Conservation (phyloP, 1,140 invertebrate species). For the Paralvinella palmiformis region DNA sequence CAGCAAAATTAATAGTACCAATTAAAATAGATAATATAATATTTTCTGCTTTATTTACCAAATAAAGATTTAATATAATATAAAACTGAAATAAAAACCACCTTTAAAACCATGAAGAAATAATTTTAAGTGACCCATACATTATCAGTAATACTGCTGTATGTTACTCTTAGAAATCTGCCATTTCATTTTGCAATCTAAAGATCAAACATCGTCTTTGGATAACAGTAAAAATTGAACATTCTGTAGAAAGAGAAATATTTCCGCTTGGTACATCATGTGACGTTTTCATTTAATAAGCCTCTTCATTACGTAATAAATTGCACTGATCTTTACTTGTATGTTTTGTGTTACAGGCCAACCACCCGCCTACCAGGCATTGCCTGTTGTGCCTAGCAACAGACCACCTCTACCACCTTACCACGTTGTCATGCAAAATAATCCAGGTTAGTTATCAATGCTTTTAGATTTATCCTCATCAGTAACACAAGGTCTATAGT, state of each 20-base stretch:
- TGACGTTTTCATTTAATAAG: background rate
- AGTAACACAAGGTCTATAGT: too few species aligned
- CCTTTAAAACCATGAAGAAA: too few species aligned
- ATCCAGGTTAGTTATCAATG: slow-evolving; percentile 27
- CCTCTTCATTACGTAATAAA: background rate
- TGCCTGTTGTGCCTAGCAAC: slow-evolving; percentile 10
- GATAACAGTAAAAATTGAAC: background rate
- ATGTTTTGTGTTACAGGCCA: slow-evolving; percentile 7
- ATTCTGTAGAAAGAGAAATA: background rate
- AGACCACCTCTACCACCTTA: slow-evolving; percentile 42
- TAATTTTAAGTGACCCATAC: too few species aligned
- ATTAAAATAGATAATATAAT: too few species aligned
- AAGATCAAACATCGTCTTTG: background rate
- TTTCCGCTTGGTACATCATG: background rate
- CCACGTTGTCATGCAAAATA: slow-evolving; percentile 42
- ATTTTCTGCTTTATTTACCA: too few species aligned
- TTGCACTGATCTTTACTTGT: background rate
- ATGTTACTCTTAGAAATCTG: too few species aligned
- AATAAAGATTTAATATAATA: too few species aligned
- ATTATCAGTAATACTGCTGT: too few species aligned
- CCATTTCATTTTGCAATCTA: too few species aligned
- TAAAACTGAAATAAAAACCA: too few species aligned
- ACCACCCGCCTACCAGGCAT: slow-evolving; percentile 11
- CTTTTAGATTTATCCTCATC: too few species aligned
- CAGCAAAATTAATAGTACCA: too few species aligned